Evolutionary conservation across 2,797 vertebrate species (phyloP).

Genomic region (Pseudochirops cupreus): DNA sequence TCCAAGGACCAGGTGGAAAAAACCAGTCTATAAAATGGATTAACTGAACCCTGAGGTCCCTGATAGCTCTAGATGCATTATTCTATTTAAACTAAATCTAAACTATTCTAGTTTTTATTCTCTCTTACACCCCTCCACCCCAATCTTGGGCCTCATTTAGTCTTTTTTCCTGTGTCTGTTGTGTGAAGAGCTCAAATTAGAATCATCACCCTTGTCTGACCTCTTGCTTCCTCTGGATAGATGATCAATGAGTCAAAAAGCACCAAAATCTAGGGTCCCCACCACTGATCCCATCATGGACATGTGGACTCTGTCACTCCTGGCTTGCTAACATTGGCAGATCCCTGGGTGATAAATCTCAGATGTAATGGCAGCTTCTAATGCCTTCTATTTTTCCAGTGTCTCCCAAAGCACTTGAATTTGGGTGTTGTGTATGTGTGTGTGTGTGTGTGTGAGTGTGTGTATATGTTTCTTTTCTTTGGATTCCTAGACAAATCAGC

Average conservation of each 20-base stretch:
- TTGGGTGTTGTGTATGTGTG: background rate
- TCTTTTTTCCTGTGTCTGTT: background rate
- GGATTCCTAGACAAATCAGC: constrained; percentile 79
- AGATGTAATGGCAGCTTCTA: constrained; percentile 62
- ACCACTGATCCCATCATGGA: constrained; percentile 14
- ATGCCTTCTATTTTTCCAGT: constrained; percentile 70
- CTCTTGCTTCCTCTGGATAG: background rate
- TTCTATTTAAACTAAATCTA: no score
- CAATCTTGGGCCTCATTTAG: background rate
- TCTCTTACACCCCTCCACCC: background rate
- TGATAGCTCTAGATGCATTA: background rate
- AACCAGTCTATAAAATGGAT: no score
- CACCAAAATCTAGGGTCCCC: constrained; percentile 26
- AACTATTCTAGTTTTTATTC: background rate
- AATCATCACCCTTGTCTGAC: background rate
- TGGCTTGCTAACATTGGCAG: constrained; percentile 40
- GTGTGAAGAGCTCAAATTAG: background rate
- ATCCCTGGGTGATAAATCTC: constrained; percentile 42
- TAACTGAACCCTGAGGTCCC: background rate
- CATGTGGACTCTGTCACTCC: background rate
- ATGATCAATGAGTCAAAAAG: constrained; percentile 55
- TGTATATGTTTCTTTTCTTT: constrained; percentile 72
- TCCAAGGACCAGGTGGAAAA: background rate
- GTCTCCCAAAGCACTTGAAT: constrained; percentile 26
- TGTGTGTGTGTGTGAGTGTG: constrained; percentile 28